Base-by-base conservation (phyloP, 2,888 invertebrate species). In the Ptychoptera contaminata region DNA sequence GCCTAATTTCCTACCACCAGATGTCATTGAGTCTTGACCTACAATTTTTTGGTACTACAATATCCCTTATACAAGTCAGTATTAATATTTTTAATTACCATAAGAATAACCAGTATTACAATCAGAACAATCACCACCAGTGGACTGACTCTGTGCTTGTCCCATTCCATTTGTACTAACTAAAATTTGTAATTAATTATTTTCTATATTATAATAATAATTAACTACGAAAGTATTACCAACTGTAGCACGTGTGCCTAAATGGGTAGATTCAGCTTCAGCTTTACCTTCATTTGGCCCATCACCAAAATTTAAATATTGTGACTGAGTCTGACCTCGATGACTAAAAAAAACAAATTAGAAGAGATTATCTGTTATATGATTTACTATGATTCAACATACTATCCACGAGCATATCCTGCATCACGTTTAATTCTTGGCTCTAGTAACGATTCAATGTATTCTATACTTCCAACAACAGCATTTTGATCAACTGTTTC, bases 91-190 rank as follows among this genome's bases (percentile, higher is more conserved):
- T n/a, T n/a, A n/a, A 8, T 37, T 44, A 48, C 47, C 50, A 36
- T 43, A 42, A 29, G 42, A 14, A 38, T 47, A 46, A 30, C 43
- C 44, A 7, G 23, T 29, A 40, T 46, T 43, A 58, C 82, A 82
- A 40, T 75, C 80, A n/a, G 77, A 77, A 53, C 82, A 83, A 48
- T 71, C 73, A 41, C 76, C 74, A 42, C 77, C 75, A 47, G 77
- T 72, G 41, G 83, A 82, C 64, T 87, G 87, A 63, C 86, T 86
- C 65, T 87, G 87, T 1, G 87, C 87, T 68, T 86, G 86, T 0
- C 87, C 87, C 82, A 87, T 86, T 45, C 87, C 87, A 57, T 78
- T 79, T 49, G 70, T 76, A 39, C 86, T 86, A 68, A 75, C 86
- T 87, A 53, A 52, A 67, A 66, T 50, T 43, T 37, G 47, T 16